These are phyloP conservation scores for Trichomycterus rosablanca DNA, from an alignment of 2,113 vertebrate genomes.

Conservation along the genomic window DNA sequence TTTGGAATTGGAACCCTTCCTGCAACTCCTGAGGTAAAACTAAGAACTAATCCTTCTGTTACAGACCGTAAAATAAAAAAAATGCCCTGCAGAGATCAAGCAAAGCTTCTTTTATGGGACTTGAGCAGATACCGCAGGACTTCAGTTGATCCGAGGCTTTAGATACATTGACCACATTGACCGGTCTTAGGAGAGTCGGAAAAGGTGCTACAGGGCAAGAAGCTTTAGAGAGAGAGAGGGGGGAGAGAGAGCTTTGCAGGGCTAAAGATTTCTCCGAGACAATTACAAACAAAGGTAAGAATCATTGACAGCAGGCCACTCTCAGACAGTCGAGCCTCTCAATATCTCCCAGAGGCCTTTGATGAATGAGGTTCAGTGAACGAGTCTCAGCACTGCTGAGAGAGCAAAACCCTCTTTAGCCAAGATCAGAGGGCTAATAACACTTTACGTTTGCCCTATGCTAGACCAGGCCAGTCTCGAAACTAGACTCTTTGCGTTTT, in stretches of 20 bases:
- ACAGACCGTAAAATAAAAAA: no score
- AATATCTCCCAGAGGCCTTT: slow-evolving; percentile 43
- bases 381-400: slow-evolving; percentile 35
- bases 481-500: no score
- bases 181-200: slow-evolving; percentile 32
- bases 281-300: slow-evolving; percentile 48
- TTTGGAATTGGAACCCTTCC: no score
- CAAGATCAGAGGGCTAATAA: slow-evolving; percentile 28
- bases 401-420: slow-evolving; percentile 40
- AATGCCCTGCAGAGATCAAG: slow-evolving; percentile 6
- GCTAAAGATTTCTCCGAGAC: slow-evolving; percentile 41
- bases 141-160: slow-evolving; percentile 32
- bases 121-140: slow-evolving; percentile 20
- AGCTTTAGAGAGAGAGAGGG: neutral
- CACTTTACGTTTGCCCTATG: slow-evolving; percentile 6
- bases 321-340: slow-evolving; percentile 44
- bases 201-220: slow-evolving; percentile 18
- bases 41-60: no score
- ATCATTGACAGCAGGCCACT: slow-evolving; percentile 42
- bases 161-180: slow-evolving; percentile 35
- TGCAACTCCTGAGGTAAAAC: no score
- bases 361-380: slow-evolving; percentile 37
- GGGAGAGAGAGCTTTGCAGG: slow-evolving; percentile 21
- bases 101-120: slow-evolving; percentile 23
- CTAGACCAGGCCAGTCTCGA: no score